phyloP scores from a whole-genome alignment of 2,888 invertebrate genomes.

The Pristionchus arcanus region DNA sequence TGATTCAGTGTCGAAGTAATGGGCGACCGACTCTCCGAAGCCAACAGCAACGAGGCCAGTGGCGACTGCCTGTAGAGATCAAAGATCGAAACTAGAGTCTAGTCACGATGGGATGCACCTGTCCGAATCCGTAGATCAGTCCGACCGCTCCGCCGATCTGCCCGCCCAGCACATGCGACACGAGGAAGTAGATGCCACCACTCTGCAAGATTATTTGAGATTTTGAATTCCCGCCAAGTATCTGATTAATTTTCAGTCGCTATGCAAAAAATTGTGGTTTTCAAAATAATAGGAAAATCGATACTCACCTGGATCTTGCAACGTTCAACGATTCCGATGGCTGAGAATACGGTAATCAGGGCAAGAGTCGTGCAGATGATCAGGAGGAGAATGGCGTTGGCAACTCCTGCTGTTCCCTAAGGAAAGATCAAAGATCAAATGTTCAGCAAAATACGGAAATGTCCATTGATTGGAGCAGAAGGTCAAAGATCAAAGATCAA shows the following conservation, averaged over 20 bases:
- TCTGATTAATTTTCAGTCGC: neutral
- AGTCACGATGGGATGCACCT: slow-evolving; percentile 83
- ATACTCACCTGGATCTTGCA: slow-evolving; percentile 58
- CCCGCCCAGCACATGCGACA: slow-evolving; percentile 94
- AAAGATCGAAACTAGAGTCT: neutral
- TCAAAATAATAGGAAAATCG: neutral
- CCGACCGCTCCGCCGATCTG: slow-evolving; percentile 94
- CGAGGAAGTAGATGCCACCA: slow-evolving; percentile 96
- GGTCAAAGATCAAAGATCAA: slow-evolving; percentile 12
- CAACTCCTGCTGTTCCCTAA: slow-evolving; percentile 83
- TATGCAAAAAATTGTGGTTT: neutral
- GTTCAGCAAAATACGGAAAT: neutral
- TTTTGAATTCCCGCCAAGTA: neutral
- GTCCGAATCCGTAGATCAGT: slow-evolving; percentile 95
- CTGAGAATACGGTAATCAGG: slow-evolving; percentile 92
- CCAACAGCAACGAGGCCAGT: slow-evolving; percentile 96
- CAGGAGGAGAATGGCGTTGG: slow-evolving; percentile 81
- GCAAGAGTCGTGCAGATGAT: slow-evolving; percentile 88
- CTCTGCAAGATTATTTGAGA: slow-evolving; percentile 87
- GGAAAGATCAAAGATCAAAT: slow-evolving; percentile 55
- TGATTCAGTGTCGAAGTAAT: slow-evolving; percentile 86
- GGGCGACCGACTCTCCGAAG: slow-evolving; percentile 96
- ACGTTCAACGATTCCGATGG: slow-evolving; percentile 93
- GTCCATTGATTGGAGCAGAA: too few relatives aligned
- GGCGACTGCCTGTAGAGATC: slow-evolving; percentile 88